These are phyloP conservation scores for Ahaetulla prasina DNA, from an alignment of 2,113 vertebrate species.

Conservation along the genomic window DNA sequence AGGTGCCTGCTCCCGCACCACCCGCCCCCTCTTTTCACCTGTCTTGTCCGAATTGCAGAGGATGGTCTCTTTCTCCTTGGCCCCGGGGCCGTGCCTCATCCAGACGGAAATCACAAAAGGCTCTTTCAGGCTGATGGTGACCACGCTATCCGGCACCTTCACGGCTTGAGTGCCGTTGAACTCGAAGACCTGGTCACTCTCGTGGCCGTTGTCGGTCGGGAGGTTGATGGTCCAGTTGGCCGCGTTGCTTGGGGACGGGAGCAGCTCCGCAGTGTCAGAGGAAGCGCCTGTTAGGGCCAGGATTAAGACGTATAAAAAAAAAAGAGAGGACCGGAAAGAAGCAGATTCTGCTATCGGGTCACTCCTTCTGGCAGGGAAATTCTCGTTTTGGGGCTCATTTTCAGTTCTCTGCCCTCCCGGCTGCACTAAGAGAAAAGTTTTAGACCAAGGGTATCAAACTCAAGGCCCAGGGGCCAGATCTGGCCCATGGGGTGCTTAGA, in stretches of 20 bases:
- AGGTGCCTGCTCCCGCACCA: accelerated
- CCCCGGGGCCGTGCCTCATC: constrained; percentile 91
- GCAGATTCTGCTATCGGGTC: no score
- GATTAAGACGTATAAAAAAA: neutral
- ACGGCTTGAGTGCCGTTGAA: constrained; percentile 96
- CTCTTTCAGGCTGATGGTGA: constrained; percentile 80
- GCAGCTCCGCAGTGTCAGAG: constrained; percentile 84
- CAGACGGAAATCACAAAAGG: constrained; percentile 93
- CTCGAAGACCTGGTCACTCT: constrained; percentile 97
- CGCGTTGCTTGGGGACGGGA: constrained; percentile 84
- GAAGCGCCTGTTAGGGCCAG: constrained; percentile 74
- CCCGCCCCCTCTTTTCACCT: constrained; percentile 61
- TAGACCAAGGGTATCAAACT: no score
- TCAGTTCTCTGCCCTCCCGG: no score
- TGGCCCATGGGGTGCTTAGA: no score
- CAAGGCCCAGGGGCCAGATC: no score
- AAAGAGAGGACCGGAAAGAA: accelerated
- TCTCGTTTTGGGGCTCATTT: neutral
- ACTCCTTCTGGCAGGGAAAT: neutral
- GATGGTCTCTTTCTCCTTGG: constrained; percentile 88
- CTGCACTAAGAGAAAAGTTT: neutral
- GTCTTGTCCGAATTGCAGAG: constrained; percentile 96
- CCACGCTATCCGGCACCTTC: constrained; percentile 81
- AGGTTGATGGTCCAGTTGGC: constrained; percentile 90
- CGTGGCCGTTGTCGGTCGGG: constrained; percentile 92